These are phyloP conservation scores for Diaperis boleti DNA, from an alignment of 2,888 invertebrate genomes.

Conservation along the genomic window DNA sequence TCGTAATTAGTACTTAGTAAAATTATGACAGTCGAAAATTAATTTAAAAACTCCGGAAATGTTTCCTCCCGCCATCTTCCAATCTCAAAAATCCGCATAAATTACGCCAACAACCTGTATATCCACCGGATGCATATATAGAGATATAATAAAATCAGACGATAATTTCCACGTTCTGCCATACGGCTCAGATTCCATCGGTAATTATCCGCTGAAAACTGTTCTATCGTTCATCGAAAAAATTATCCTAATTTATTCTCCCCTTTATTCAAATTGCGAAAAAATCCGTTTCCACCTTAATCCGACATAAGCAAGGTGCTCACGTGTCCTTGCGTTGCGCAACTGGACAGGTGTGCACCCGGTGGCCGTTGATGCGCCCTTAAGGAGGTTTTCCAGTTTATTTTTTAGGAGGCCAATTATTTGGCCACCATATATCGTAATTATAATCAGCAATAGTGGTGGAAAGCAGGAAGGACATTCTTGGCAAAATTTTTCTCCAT, in stretches of 20 bases:
- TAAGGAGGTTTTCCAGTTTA: too few species aligned
- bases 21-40: too few species aligned
- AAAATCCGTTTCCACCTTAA: not conserved
- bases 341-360: constrained; percentile 14
- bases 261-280: not conserved
- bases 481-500: too few species aligned
- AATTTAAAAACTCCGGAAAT: too few species aligned
- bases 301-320: constrained; percentile 2
- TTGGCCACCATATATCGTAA: too few species aligned
- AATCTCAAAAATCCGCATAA: not conserved
- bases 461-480: too few species aligned
- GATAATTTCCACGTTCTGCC: not conserved
- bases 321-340: constrained; percentile 14
- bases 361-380: too few species aligned
- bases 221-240: not conserved
- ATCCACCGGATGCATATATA: not conserved
- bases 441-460: too few species aligned
- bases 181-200: not conserved
- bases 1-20: too few species aligned
- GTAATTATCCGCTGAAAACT: not conserved
- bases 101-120: not conserved
- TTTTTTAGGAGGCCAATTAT: too few species aligned
- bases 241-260: constrained; percentile 3
- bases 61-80: too few species aligned
- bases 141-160: not conserved